Conservation (phyloP, 2,888 invertebrate genomes). For the Amblyjoppa proteus region DNA sequence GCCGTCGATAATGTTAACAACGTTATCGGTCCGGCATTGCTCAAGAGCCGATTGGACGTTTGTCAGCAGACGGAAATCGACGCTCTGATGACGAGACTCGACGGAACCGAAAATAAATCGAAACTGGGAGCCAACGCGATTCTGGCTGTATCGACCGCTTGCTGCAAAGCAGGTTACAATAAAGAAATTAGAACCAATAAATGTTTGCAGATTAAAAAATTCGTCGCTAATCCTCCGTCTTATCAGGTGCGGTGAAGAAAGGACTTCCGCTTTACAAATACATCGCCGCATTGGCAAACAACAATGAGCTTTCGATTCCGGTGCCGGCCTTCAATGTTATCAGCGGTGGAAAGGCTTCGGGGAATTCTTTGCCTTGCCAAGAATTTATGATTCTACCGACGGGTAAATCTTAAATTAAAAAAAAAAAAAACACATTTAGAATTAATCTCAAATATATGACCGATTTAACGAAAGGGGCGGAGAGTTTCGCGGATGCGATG, state of each 20-base stretch:
- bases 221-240: neutral
- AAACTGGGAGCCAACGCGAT: conserved; percentile 81
- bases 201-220: neutral
- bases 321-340: conserved; percentile 81
- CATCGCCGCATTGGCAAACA: conserved; percentile 78
- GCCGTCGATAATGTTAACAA: conserved; percentile 81
- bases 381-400: conserved; percentile 80
- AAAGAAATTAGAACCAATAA: neutral
- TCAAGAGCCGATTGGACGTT: conserved; percentile 79
- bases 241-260: conserved; percentile 75
- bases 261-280: conserved; percentile 81
- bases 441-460: neutral
- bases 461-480: conserved; percentile 75
- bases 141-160: conserved; percentile 79
- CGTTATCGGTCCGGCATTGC: conserved; percentile 79
- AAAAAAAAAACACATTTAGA: neutral
- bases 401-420: conserved; percentile 67
- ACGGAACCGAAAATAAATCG: conserved; percentile 81
- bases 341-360: conserved; percentile 78
- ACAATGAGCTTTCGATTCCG: conserved; percentile 75
- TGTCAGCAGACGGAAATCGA: conserved; percentile 81
- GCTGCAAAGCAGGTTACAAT: conserved; percentile 80
- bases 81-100: conserved; percentile 75
- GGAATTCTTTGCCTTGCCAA: conserved; percentile 77
- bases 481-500: conserved; percentile 80